A percentile compares a stretch with the other conserved stretches of the same genome.
Evolutionary conservation across 1,140 invertebrate genomes (phyloP).

Genomic region (Drosophila azteca): DNA sequence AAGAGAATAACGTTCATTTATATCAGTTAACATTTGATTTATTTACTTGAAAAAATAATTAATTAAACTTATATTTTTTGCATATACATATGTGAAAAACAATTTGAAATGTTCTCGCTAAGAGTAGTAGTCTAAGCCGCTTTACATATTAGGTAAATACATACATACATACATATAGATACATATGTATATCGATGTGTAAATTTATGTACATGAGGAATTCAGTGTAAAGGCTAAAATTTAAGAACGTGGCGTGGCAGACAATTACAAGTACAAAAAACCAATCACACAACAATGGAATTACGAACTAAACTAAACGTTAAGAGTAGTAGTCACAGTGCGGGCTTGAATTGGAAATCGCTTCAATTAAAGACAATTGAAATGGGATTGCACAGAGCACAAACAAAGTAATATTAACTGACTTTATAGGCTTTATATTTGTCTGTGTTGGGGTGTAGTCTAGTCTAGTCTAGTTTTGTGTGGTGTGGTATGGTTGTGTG

Average conservation of each 20-base stretch:
- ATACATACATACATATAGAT: not conserved
- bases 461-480: not conserved
- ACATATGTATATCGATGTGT: slow-evolving; percentile 11
- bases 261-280: slow-evolving; percentile 10
- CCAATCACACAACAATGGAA: slow-evolving; percentile 65
- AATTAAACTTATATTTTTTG: slow-evolving; percentile 54
- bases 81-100: slow-evolving; percentile 25
- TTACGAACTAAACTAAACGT: slow-evolving; percentile 60
- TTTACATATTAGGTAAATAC: slow-evolving; percentile 61
- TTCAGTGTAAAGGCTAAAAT: slow-evolving; percentile 46
- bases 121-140: slow-evolving; percentile 15
- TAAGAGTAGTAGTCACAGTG: slow-evolving; percentile 50
- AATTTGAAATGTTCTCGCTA: slow-evolving; percentile 35
- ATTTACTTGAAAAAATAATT: slow-evolving; percentile 65
- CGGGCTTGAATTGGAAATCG: slow-evolving; percentile 17
- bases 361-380: slow-evolving; percentile 67
- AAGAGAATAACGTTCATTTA: too few species aligned
- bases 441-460: slow-evolving; percentile 16
- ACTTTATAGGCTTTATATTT: slow-evolving; percentile 40
- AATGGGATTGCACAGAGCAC: slow-evolving; percentile 61
- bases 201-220: slow-evolving; percentile 64
- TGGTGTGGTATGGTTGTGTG: slow-evolving; percentile 18
- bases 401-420: slow-evolving; percentile 49
- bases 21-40: slow-evolving; percentile 15
- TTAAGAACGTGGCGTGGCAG: slow-evolving; percentile 31